Evolutionary conservation across 2,888 invertebrate species (phyloP), one percentile per base, ranked within the genome.

Genomic region (Trichacis sp.): DNA sequence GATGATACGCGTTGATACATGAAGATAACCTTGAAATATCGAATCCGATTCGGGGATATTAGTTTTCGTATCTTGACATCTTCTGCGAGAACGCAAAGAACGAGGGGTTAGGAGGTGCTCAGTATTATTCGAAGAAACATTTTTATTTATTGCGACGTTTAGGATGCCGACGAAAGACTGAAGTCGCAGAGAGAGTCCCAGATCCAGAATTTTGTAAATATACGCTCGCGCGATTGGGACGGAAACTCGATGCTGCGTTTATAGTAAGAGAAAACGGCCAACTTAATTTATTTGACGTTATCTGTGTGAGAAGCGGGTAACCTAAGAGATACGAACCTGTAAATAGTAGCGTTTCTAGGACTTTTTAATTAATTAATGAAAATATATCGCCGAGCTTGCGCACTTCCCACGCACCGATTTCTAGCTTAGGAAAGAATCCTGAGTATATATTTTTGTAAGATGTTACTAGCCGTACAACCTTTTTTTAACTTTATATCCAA

Each of bases 51-150:
- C n/a, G n/a, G n/a, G n/a, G n/a, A n/a, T n/a, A n/a, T n/a, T n/a
- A n/a, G n/a, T n/a, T n/a, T n/a, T n/a, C n/a, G n/a, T n/a, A n/a
- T 24, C 24, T 8, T 24, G 4, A 24, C 24, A 24, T 8, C 24
- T 5, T 24, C 24, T 24, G 4, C 24, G 8, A 24, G 3, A 24
- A 24, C 24, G 24, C 24, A 3, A 38, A 14, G 9, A 5, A 38
- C 38, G 38, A 38, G 8, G 8, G 24, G 24, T 24, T 5, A 24
- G 24, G 24, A 24, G 24, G 64, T 72, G 68, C 71, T 73, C 78
- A 80, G 79, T 80, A 80, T 79, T 80, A 79, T 61, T 71, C 73
- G 71, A 73, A 71, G n/a, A n/a, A 24, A 24, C 24, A 64, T 66
- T 64, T 69, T 69, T 78, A 77, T 79, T 76, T 76, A 76, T 79